Percentiles rank a stretch among this genome's conserved stretches.
Evolutionary conservation across 1,140 invertebrate genomes (phyloP).

Genomic region (Heliconius melpomene): DNA sequence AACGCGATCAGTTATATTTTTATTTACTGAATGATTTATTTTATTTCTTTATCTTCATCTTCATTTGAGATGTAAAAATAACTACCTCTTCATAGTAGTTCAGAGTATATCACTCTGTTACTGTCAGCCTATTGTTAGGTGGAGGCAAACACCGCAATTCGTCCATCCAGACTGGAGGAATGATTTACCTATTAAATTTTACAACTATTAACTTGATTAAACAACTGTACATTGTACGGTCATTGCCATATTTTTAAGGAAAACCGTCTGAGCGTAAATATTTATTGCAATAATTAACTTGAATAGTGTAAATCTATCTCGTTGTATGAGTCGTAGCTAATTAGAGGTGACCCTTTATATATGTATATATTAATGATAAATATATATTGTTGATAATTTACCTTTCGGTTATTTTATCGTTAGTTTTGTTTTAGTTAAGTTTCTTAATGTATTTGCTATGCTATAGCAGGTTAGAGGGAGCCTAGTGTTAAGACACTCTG

Average conservation of each 20-base stretch:
- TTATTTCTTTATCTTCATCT: too few species aligned
- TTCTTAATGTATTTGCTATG: too few species aligned
- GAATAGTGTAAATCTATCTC: slow-evolving; percentile 1
- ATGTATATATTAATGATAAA: too few species aligned
- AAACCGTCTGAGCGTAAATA: slow-evolving; percentile 17
- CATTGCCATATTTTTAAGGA: slow-evolving; percentile 39
- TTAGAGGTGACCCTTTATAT: background rate
- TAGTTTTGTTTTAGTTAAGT: too few species aligned
- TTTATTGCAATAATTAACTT: slow-evolving; percentile 2
- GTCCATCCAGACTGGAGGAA: background rate
- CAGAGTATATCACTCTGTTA: background rate
- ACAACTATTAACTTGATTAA: background rate
- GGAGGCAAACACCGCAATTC: background rate
- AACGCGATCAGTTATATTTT: background rate
- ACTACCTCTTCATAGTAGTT: too few species aligned
- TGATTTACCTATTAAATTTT: too few species aligned
- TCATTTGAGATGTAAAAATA: too few species aligned
- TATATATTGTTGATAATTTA: too few species aligned
- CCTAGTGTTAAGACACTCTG: background rate
- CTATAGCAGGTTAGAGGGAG: too few species aligned
- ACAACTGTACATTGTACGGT: slow-evolving; percentile 26
- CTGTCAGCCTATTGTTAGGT: background rate
- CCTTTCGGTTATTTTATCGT: too few species aligned
- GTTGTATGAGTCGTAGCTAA: background rate
- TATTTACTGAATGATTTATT: too few species aligned